Base-by-base conservation (phyloP, 2,888 invertebrate genomes). In the Ormyrus nitidulus region DNA sequence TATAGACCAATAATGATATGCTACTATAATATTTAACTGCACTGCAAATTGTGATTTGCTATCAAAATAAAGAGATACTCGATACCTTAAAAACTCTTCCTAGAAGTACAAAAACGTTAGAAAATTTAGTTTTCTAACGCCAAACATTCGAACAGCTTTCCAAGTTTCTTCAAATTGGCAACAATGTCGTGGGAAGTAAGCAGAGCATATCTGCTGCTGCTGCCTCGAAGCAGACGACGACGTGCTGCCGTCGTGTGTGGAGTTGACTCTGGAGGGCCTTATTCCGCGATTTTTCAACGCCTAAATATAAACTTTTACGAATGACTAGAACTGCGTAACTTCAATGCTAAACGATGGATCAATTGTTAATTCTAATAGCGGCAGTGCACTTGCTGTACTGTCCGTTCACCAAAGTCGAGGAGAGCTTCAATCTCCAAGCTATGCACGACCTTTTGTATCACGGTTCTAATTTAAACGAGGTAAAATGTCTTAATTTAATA, bases 351-450 rank as follows among this genome's bases (percentile, higher is more conserved):
- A 70, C 0, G 3, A 96, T 96, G 95, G 94, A 95, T 90, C 93
- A 94, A 88, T 91, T 96, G 90, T 91, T 96, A 86, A 93, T 95
- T 89, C 91, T 96, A 84, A 93, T 96, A 85, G 95, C 96, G 81
- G 93, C 94, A 85, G 93, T 95, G 85, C 96, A 97, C 91, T 92
- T 98, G 79, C 90, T 97, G 83, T 93, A 96, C 86, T 98, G 98
- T 88, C 99, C 99, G 73, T 99, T 95, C 90, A 99, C 98, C 5
- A 99, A 99, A 94, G 99, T 99, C 71, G 99, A 99, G 92, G 99
- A 99, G 92, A 99, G 99, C 91, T 99, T 99, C 91, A 99, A 99
- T 92, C 92, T 99, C 79, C 99, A 99, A 92, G 99, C 99, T 44
- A 96, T 96, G 91, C 99, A 99, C 92, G 99, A 99, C 92, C 93